Base-by-base conservation (phyloP, 1,140 invertebrate species). In the Eumeta japonica region DNA sequence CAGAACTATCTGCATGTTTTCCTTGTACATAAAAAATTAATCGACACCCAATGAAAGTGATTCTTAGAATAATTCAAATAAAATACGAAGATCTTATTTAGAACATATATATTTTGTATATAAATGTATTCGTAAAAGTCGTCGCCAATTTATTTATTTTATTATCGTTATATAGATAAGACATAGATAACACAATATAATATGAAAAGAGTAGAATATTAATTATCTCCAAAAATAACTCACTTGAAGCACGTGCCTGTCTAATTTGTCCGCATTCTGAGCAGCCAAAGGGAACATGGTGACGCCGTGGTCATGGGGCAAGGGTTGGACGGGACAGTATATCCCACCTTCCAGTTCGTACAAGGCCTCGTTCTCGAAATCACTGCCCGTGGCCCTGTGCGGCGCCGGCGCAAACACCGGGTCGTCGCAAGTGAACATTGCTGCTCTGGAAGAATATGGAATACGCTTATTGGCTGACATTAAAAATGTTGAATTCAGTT, bases 291-390 rank as follows among this genome's bases (percentile, higher is more conserved):
- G 90, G 41, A 95, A 89, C 66, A 94, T 84, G 36, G 88, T 86
- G 28, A 95, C 87, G 1, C 88, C 88, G 55, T 94, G 92, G 53
- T 94, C 91, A 56, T 87, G 83, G n/a, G 81, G 77, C 20, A 93
- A 60, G 0, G 88, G 83, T 58, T 93, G 89, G 15, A 95, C 87
- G 10, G 93, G 92, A 52, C 85, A 84, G 68, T 94, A 95, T 0
- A 64, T 63, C 2, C 83, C 81, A 37, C 89, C 87, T 59, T 89
- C 86, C 39, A 85, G 74, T 55, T 84, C 83, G 60, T 86, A 86
- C 43, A 75, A 32, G 0, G 65, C 66, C 35, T 75, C 75, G 35
- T 77, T 68, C 42, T 77, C 74, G 39, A 71, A 65, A 38, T 56
- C 53, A 2, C 55, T 38, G 12, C 59, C 62, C 14, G 40, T 50